Percentiles rank a stretch among this genome's conserved stretches.
These are phyloP conservation scores for Gallinago paraguaiae DNA, from an alignment of 2,113 vertebrate species.

Conservation along the genomic window DNA sequence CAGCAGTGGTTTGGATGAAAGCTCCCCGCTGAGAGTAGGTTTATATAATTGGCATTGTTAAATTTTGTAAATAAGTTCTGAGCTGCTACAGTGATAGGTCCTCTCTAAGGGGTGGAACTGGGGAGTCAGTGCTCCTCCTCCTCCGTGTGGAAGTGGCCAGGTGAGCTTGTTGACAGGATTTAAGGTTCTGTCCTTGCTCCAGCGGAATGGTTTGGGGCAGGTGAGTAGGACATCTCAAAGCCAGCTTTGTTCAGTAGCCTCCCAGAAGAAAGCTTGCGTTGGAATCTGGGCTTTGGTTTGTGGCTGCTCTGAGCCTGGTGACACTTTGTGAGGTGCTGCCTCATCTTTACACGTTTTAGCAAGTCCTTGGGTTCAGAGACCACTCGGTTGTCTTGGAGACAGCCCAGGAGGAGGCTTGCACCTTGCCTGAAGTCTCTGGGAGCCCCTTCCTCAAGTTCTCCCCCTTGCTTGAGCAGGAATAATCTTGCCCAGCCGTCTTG, in stretches of 20 bases:
- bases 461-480: background rate
- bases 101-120: background rate
- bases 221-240: background rate
- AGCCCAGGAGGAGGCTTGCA: background rate
- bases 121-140: background rate
- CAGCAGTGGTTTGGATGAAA: conserved; percentile 35
- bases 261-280: background rate
- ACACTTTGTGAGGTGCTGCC: accelerated
- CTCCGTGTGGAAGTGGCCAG: accelerated
- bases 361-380: background rate
- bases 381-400: background rate
- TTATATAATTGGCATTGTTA: conserved; percentile 17
- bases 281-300: background rate
- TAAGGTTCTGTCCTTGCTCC: background rate
- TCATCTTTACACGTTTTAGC: background rate
- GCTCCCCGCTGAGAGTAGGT: conserved; percentile 36
- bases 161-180: background rate
- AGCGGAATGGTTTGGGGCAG: background rate
- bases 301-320: background rate
- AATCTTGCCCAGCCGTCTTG: background rate
- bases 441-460: accelerated
- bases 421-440: background rate
- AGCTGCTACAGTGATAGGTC: background rate
- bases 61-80: background rate
- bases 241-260: background rate